Conservation (phyloP, 1,140 invertebrate species). For the Wasmannia auropunctata region DNA sequence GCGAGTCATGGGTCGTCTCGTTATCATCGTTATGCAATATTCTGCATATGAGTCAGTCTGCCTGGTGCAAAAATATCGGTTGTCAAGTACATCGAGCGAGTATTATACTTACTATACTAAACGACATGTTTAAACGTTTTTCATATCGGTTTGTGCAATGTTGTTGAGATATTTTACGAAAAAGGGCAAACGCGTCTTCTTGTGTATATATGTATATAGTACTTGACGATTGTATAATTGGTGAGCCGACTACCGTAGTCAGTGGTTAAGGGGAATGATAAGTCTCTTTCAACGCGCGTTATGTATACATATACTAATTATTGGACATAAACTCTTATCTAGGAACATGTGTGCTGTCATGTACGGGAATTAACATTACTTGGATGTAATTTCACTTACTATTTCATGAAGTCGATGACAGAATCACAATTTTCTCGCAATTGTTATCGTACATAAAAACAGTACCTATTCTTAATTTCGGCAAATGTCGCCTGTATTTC, state of each 20-base stretch:
- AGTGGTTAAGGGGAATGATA: conserved; percentile 50
- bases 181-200: background rate
- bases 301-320: conserved; percentile 63
- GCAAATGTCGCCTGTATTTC: background rate
- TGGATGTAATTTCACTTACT: background rate
- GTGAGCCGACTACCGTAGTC: background rate
- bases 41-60: background rate
- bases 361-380: conserved; percentile 59
- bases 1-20: conserved; percentile 1
- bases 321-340: conserved; percentile 58
- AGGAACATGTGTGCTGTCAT: conserved; percentile 25
- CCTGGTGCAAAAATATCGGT: background rate
- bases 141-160: background rate
- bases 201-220: background rate
- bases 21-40: background rate
- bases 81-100: background rate
- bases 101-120: background rate
- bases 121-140: background rate
- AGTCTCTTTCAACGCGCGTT: conserved; percentile 45
- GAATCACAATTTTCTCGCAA: background rate
- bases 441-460: background rate
- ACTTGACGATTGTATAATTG: conserved; percentile 33
- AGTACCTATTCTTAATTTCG: conserved; percentile 23
- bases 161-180: background rate
- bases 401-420: background rate